Conservation (phyloP, 2,888 invertebrate genomes). For the Monopis laevigella region DNA sequence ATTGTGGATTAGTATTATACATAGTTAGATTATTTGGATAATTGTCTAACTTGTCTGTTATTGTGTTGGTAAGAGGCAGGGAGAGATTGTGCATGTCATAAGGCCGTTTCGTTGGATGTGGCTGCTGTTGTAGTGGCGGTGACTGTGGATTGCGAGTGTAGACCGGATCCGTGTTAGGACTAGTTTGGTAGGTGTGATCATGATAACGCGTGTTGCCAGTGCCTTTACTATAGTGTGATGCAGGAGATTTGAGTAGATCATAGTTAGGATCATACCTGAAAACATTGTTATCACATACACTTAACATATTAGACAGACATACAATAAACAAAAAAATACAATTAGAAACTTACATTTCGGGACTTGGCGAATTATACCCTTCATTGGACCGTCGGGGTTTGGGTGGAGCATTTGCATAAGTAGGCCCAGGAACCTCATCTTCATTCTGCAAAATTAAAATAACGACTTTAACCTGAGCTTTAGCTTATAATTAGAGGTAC, state of each 20-base stretch:
- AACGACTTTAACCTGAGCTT: too few species aligned
- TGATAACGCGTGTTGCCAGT: slow-evolving; percentile 49
- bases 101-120: slow-evolving; percentile 42
- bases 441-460: slow-evolving; percentile 33
- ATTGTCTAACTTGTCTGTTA: slow-evolving; percentile 46
- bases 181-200: slow-evolving; percentile 46
- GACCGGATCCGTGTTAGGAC: slow-evolving; percentile 53
- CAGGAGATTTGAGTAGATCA: slow-evolving; percentile 61
- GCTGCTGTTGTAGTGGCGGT: slow-evolving; percentile 42
- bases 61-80: slow-evolving; percentile 50
- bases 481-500: slow-evolving; percentile 2
- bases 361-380: slow-evolving; percentile 79
- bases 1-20: slow-evolving; percentile 56
- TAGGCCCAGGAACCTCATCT: slow-evolving; percentile 63
- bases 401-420: slow-evolving; percentile 91
- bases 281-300: slow-evolving; percentile 18
- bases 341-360: slow-evolving; percentile 63
- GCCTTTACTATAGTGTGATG: slow-evolving; percentile 59
- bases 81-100: slow-evolving; percentile 58
- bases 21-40: slow-evolving; percentile 36
- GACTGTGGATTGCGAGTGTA: slow-evolving; percentile 62
- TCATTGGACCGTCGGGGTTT: slow-evolving; percentile 85
- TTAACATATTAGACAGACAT: too few species aligned
- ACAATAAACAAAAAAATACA: not conserved
- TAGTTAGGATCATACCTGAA: slow-evolving; percentile 66